These are phyloP conservation scores for Phylloscopus trochiloides DNA, from an alignment of 2,113 vertebrate species.

Conservation along the genomic window DNA sequence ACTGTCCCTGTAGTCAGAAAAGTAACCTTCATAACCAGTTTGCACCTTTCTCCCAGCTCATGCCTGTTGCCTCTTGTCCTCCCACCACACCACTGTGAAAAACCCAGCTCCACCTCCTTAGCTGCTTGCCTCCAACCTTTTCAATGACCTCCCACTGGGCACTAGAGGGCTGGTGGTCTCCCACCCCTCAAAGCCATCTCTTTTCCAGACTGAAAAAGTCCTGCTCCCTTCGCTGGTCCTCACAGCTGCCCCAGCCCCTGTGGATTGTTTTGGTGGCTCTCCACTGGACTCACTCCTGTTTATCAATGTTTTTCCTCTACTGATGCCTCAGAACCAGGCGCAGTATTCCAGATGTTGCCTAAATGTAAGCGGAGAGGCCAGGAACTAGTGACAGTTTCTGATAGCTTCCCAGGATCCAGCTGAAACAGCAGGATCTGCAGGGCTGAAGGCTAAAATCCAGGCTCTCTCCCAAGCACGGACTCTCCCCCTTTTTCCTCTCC, in stretches of 20 bases:
- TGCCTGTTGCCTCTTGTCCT: background rate
- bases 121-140: background rate
- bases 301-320: background rate
- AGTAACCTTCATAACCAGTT: background rate
- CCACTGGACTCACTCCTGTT: fast-evolving
- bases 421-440: background rate
- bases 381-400: background rate
- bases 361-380: background rate
- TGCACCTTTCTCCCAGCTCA: background rate
- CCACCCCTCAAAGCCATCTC: background rate
- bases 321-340: background rate
- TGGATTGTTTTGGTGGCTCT: background rate
- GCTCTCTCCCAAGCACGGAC: background rate
- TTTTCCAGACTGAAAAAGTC: background rate
- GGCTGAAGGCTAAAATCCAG: background rate
- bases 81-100: background rate
- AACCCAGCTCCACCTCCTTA: background rate
- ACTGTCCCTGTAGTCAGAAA: background rate
- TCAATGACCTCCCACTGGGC: background rate
- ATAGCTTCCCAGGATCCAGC: background rate
- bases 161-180: background rate
- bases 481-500: background rate
- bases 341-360: background rate
- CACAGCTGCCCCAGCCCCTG: background rate
- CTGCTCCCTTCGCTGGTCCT: background rate